Percentiles rank a stretch among this genome's conserved stretches.
Evolutionary conservation across 2,113 vertebrate species (phyloP).

Genomic region (Macaca fascicularis): DNA sequence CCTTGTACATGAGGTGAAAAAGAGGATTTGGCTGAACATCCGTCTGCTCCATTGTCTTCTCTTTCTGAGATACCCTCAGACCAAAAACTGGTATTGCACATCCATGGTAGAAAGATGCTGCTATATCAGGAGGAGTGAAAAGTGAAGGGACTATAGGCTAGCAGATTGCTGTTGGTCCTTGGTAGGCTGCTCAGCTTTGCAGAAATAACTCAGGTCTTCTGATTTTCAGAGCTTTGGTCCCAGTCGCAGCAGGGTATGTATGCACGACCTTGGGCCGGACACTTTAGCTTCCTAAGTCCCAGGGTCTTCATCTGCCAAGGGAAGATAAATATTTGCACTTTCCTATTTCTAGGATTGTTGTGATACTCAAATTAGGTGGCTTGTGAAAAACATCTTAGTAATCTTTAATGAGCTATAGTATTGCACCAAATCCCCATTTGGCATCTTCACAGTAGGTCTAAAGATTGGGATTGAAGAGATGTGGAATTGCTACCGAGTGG

Average conservation of each 20-base stretch:
- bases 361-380: background rate
- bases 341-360: background rate
- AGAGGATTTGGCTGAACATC: background rate
- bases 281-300: background rate
- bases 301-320: background rate
- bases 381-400: background rate
- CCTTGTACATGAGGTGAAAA: fast-evolving
- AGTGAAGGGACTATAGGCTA: background rate
- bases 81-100: background rate
- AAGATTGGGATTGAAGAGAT: background rate
- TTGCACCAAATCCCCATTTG: background rate
- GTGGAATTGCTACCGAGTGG: background rate
- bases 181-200: background rate
- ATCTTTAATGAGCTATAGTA: background rate
- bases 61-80: background rate
- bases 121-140: background rate
- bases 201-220: background rate
- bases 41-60: background rate
- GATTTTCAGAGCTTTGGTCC: background rate
- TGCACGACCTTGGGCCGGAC: background rate
- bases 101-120: background rate
- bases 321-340: slow-evolving; percentile 4
- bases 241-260: background rate
- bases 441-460: background rate
- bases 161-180: background rate